Percentiles rank a stretch among this genome's conserved stretches.
phyloP scores from a whole-genome alignment of 1,140 invertebrate genomes.

The Eriosoma lanigerum region DNA sequence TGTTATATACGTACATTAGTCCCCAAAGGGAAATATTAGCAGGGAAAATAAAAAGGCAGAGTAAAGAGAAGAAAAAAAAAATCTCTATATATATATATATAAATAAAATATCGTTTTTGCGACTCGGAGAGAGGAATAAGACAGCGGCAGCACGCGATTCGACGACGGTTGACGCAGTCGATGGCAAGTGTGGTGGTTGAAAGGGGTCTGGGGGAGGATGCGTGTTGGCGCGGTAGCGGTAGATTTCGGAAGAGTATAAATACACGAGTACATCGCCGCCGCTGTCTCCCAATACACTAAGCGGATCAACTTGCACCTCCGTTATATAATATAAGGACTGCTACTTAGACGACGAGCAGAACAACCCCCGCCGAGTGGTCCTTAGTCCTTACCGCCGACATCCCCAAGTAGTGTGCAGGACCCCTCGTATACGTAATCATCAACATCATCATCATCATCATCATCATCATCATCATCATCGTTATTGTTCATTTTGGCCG shows the following conservation, averaged over 20 bases:
- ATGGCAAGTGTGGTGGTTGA: too few species aligned
- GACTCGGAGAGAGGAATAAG: too few species aligned
- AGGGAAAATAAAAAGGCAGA: too few species aligned
- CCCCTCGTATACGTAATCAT: neutral
- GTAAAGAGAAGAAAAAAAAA: too few species aligned
- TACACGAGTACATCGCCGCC: conserved; percentile 26
- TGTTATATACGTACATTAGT: too few species aligned
- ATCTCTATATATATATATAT: too few species aligned
- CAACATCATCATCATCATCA: neutral
- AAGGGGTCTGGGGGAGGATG: neutral
- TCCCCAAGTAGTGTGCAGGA: neutral
- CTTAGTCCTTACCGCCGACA: too few species aligned
- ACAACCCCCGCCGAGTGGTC: too few species aligned
- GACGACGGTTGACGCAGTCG: conserved; percentile 22
- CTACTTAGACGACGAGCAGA: too few species aligned
- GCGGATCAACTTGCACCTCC: conserved; percentile 44
- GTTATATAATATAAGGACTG: neutral
- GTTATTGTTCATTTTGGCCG: too few species aligned
- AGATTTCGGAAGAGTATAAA: conserved; percentile 13
- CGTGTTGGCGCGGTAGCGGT: neutral
- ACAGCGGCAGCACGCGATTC: neutral
- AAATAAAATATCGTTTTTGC: neutral
- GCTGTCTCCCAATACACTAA: conserved; percentile 47
- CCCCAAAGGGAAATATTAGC: too few species aligned
- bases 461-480: too few species aligned